phyloP scores from a whole-genome alignment of 2,888 invertebrate genomes.

The Drosophila melanosoma region DNA sequence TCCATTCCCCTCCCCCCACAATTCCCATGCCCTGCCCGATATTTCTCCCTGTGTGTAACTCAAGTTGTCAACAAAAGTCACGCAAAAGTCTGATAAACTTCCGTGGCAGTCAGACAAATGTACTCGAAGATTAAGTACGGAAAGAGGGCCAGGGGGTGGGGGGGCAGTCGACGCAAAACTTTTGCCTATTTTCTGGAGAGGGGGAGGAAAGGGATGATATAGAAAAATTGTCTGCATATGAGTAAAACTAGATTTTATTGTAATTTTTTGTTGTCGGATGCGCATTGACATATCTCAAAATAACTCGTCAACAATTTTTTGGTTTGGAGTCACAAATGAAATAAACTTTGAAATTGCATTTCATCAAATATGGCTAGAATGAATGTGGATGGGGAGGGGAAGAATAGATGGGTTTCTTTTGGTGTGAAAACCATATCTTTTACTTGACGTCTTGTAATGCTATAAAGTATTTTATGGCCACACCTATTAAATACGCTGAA shows the following conservation, averaged over 20 bases:
- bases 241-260: slow-evolving; percentile 36
- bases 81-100: slow-evolving; percentile 79
- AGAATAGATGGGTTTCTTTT: background rate
- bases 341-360: slow-evolving; percentile 74
- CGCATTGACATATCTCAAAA: slow-evolving; percentile 49
- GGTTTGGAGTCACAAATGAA: slow-evolving; percentile 35
- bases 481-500: slow-evolving; percentile 22
- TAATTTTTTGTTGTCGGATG: slow-evolving; percentile 22
- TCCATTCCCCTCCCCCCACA: background rate
- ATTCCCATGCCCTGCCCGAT: background rate
- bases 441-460: slow-evolving; percentile 42
- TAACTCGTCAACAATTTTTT: slow-evolving; percentile 65
- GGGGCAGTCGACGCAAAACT: slow-evolving; percentile 11
- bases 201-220: background rate
- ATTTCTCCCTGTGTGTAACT: slow-evolving; percentile 44
- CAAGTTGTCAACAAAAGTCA: slow-evolving; percentile 78
- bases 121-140: slow-evolving; percentile 25
- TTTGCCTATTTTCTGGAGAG: slow-evolving; percentile 55
- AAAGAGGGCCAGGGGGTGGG: background rate
- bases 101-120: slow-evolving; percentile 68
- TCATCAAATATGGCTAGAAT: background rate
- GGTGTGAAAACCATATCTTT: slow-evolving; percentile 11
- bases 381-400: too few relatives aligned
- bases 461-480: slow-evolving; percentile 62
- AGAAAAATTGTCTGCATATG: slow-evolving; percentile 35